Percentiles rank a stretch among this genome's conserved stretches.
phyloP scores from a whole-genome alignment of 2,888 invertebrate genomes.

The Mythimna loreyi region DNA sequence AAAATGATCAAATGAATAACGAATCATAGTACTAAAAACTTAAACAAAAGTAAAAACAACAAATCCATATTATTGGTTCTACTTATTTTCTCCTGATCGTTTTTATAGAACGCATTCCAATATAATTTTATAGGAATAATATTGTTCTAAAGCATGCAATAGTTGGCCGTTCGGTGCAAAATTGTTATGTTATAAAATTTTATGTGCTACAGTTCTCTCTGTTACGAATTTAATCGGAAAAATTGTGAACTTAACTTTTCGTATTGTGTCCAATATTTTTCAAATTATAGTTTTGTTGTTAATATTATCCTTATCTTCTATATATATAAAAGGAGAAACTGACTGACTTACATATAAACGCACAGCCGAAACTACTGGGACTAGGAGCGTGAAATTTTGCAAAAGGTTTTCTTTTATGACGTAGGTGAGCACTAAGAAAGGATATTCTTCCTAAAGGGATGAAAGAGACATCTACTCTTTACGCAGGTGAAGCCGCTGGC shows the following conservation, averaged over 20 bases:
- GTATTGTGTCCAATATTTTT: neutral
- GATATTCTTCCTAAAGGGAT: too few species aligned
- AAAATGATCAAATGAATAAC: too few species aligned
- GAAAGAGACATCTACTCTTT: too few species aligned
- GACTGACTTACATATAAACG: too few species aligned
- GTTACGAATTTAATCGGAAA: conserved; percentile 35
- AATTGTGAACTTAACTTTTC: conserved; percentile 6
- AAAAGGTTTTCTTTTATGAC: too few species aligned
- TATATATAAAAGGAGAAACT: too few species aligned
- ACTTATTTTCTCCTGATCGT: neutral
- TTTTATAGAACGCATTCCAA: conserved; percentile 35
- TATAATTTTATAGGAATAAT: conserved; percentile 46
- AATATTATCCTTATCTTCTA: neutral
- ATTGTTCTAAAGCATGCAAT: conserved; percentile 36
- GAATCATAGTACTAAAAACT: neutral
- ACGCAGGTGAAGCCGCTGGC: too few species aligned
- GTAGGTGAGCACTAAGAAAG: too few species aligned
- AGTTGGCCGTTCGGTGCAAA: conserved; percentile 38
- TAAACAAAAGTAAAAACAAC: neutral
- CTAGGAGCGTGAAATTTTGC: too few species aligned
- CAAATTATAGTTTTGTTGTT: neutral
- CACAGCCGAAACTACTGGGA: too few species aligned
- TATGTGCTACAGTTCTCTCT: conserved; percentile 20
- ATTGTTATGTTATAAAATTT: conserved; percentile 43
- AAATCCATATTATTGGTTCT: conserved; percentile 34